A percentile compares a stretch with the other conserved stretches of the same genome.
Evolutionary conservation across 1,140 invertebrate species (phyloP).

Genomic region (Panulirus ornatus): DNA sequence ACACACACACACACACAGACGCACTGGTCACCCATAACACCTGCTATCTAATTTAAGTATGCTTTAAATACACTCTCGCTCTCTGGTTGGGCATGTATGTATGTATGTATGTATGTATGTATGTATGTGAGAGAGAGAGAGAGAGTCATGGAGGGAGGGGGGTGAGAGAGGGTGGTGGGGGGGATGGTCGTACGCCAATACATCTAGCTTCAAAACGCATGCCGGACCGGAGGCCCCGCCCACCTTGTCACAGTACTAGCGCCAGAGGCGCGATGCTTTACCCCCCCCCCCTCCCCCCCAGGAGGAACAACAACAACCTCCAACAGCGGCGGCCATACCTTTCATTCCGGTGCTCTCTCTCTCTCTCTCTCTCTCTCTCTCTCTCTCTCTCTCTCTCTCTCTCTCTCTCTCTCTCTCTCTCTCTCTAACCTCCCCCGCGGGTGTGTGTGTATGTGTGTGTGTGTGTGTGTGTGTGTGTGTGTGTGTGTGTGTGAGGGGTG

Average conservation of each 20-base stretch:
- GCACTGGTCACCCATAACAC: too few relatives aligned
- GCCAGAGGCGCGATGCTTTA: background rate
- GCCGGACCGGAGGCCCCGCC: slow-evolving; percentile 31
- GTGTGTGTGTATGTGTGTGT: background rate
- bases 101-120: too few relatives aligned
- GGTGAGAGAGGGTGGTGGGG: too few relatives aligned
- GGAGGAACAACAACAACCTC: background rate
- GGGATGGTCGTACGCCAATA: slow-evolving; percentile 17
- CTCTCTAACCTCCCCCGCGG: background rate
- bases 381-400: background rate
- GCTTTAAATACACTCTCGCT: background rate
- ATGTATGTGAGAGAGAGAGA: too few relatives aligned
- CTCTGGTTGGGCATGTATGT: background rate
- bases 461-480: background rate
- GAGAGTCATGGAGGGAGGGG: too few relatives aligned
- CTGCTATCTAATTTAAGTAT: too few relatives aligned
- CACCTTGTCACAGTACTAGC: slow-evolving; percentile 4
- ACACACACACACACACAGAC: too few relatives aligned
- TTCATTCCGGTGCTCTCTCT: background rate
- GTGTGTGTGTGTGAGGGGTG: too few relatives aligned
- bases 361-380: slow-evolving; percentile 16
- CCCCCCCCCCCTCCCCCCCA: background rate
- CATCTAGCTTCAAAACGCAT: slow-evolving; percentile 34
- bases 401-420: too few relatives aligned
- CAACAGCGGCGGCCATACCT: background rate